phyloP scores from a whole-genome alignment of 2,797 vertebrate genomes.

The Pelodytes ibericus region DNA sequence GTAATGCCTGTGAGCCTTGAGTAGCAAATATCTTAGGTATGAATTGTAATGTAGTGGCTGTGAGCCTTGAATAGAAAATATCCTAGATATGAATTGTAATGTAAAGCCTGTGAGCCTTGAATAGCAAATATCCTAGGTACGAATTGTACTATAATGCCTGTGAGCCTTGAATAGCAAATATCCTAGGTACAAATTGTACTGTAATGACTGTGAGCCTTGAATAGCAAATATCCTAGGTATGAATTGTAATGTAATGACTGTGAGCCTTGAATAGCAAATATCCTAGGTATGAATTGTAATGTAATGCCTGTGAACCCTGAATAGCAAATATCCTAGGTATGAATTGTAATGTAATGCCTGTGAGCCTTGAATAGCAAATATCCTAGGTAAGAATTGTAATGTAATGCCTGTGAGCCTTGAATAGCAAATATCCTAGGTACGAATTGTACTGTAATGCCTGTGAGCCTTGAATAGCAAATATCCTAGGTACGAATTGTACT shows the following conservation, averaged over 20 bases:
- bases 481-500: background rate
- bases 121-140: no score
- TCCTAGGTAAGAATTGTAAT: background rate
- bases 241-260: no score
- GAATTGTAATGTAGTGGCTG: no score
- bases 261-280: background rate
- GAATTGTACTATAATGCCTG: no score
- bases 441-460: no score
- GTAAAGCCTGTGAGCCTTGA: background rate
- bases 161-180: background rate
- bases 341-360: no score
- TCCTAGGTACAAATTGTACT: background rate
- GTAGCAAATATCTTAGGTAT: no score
- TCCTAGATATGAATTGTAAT: background rate
- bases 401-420: background rate
- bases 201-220: background rate
- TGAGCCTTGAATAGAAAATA: background rate
- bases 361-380: background rate
- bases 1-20: background rate
- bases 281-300: background rate
- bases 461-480: background rate
- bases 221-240: no score
- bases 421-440: no score
- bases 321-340: no score
- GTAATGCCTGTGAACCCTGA: background rate